Conservation (phyloP, 2,797 vertebrate genomes). For the Lophotriccus pileatus region DNA sequence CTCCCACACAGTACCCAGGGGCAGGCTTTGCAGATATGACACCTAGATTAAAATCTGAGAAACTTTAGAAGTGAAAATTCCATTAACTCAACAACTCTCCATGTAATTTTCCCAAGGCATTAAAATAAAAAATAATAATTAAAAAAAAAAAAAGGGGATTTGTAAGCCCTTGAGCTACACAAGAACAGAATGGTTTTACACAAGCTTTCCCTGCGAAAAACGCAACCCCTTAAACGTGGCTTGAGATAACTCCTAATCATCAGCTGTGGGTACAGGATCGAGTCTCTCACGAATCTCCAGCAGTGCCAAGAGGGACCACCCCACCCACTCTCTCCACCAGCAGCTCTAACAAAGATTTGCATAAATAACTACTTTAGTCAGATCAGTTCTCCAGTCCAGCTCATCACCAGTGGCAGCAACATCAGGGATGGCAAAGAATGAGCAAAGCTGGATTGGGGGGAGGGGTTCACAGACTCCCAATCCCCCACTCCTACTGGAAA, state of each 20-base stretch:
- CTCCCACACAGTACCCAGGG: neutral
- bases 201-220: neutral
- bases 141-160: neutral
- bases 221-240: neutral
- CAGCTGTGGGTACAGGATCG: neutral
- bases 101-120: neutral
- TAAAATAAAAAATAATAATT: neutral
- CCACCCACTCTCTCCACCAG: conserved; percentile 3
- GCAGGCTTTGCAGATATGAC: neutral
- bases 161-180: neutral
- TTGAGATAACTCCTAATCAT: neutral
- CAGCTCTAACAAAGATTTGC: neutral
- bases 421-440: neutral
- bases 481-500: neutral
- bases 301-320: conserved; percentile 7
- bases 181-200: neutral
- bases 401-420: neutral
- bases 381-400: neutral
- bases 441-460: neutral
- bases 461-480: neutral
- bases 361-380: conserved; percentile 3
- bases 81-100: neutral
- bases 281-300: neutral
- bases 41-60: neutral
- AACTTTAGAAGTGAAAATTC: neutral